Evolutionary conservation across 2,797 vertebrate genomes (phyloP).

Genomic region (Acrossocheilus fasciatus): DNA sequence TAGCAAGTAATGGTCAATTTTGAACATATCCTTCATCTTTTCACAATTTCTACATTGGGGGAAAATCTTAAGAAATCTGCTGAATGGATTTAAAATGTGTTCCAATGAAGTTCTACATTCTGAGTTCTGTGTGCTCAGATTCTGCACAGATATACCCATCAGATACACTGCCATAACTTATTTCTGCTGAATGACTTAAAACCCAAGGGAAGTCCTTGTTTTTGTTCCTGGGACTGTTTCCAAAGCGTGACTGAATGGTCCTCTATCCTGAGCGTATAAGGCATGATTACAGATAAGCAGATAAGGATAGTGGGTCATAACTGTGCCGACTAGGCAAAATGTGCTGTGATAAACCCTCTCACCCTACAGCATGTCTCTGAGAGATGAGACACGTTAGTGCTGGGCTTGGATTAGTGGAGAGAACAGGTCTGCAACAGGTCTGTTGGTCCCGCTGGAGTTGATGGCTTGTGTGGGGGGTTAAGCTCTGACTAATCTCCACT

Average conservation of each 20-base stretch:
- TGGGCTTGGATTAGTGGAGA: neutral
- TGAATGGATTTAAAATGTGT: neutral
- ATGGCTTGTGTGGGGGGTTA: neutral
- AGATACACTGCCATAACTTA: neutral
- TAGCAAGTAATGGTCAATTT: neutral
- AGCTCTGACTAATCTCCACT: slow-evolving; percentile 20
- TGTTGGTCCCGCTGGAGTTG: neutral
- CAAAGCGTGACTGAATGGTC: neutral
- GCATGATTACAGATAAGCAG: slow-evolving; percentile 60
- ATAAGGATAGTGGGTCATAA: slow-evolving; percentile 40
- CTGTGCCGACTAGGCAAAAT: slow-evolving; percentile 56
- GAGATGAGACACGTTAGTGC: neutral
- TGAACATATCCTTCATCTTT: neutral
- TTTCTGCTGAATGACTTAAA: neutral
- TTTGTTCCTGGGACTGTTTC: neutral
- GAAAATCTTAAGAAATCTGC: neutral
- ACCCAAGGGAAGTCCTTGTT: neutral
- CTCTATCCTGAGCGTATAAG: slow-evolving; percentile 10
- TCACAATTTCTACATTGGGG: neutral
- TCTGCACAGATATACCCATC: neutral
- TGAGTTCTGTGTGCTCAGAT: neutral
- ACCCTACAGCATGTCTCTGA: slow-evolving; percentile 5
- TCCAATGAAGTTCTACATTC: neutral
- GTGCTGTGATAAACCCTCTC: slow-evolving; percentile 33
- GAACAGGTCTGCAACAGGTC: slow-evolving; percentile 2